Base-by-base conservation (phyloP, 2,888 invertebrate species). In the Lepidocyrtinus sp. region DNA sequence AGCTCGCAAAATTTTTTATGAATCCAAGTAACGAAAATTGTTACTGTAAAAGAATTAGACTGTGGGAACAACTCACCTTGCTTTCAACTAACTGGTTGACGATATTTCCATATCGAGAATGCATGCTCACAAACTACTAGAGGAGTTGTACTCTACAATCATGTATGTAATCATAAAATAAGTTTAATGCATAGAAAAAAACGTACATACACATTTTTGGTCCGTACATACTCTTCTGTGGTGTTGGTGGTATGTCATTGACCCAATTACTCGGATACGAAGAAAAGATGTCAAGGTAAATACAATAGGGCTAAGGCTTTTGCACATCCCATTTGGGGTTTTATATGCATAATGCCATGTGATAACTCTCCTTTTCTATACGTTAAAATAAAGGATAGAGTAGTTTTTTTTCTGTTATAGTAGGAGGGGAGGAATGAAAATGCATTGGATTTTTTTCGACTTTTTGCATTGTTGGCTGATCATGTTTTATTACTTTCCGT, bases 261-360 rank as follows among this genome's bases (percentile, higher is more conserved):
- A 86, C 86, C 86, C 80, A 86, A 86, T 86, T 86, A 83, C 82
- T 76, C 80, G 63, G 69, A 79, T 82, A 77, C 80, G 81, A 84
- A 81, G 83, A 84, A 86, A 86, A 86, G 83, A 83, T 86, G 86
- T 84, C 86, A 86, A 86, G 86, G 86, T 81, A 76, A 36, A 82
- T 74, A 62, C 73, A 79, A 79, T 79, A 61, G 79, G 79, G 79
- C 79, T 76, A 81, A 78, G 74, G 79, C 74, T 82, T 82, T 76
- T 70, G 63, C 76, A 76, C 76, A 76, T 69, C 75, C 50, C 75
- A 75, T 68, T 61, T 36, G 36, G 68, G 69, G 26, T 61, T 67
- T 75, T 61, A 36, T 68, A 25, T 68, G 64, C 74, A 74, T 74
- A 61, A 27, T 27, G 21, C 27, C 27, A 22, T 70, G 61, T 61